phyloP scores from a whole-genome alignment of 2,797 vertebrate genomes.

The Girardinus metallicus region DNA sequence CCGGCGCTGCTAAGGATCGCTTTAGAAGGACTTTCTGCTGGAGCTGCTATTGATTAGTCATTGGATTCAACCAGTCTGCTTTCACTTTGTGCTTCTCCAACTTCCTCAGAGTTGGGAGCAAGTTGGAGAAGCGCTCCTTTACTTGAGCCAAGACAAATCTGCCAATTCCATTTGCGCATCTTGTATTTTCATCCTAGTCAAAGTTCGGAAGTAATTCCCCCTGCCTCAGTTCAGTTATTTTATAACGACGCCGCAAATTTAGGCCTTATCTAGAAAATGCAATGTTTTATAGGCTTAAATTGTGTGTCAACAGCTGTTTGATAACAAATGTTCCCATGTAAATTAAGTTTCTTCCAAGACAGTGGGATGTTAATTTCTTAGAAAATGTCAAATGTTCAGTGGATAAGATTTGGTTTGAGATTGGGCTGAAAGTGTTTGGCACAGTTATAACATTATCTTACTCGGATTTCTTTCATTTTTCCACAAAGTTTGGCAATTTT shows the following conservation, averaged over 20 bases:
- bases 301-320: no score
- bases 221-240: background rate
- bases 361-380: no score
- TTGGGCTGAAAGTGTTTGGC: background rate
- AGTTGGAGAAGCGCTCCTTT: no score
- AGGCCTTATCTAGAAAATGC: background rate
- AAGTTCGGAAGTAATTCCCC: background rate
- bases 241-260: background rate
- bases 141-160: background rate
- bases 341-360: no score
- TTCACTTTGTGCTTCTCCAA: background rate
- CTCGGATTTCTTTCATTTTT: background rate
- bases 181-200: background rate
- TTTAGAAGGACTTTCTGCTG: background rate
- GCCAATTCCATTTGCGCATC: background rate
- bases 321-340: no score
- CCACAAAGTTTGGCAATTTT: background rate
- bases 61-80: background rate
- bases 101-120: background rate
- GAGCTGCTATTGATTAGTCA: background rate
- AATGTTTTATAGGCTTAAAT: no score
- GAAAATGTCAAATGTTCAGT: no score
- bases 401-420: no score
- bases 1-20: background rate
- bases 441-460: background rate